Evolutionary conservation across 2,113 vertebrate species (phyloP).

Genomic region (Lontra canadensis): DNA sequence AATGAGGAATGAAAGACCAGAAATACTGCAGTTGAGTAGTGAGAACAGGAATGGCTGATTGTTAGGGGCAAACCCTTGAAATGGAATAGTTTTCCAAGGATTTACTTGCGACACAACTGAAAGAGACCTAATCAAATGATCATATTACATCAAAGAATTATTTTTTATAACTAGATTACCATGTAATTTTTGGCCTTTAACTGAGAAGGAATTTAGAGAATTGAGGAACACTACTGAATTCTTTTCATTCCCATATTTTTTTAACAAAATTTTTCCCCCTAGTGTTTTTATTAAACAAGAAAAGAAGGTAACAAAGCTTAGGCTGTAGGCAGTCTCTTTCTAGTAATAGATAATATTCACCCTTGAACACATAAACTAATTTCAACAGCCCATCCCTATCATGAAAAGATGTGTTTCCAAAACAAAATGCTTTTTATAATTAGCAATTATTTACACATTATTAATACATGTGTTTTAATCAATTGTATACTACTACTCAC

Average conservation of each 20-base stretch:
- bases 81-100: background rate
- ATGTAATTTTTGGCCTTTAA: background rate
- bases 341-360: background rate
- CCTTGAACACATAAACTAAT: background rate
- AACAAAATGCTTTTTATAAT: background rate
- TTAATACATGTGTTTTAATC: background rate
- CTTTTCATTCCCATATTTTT: background rate
- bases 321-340: background rate
- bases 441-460: background rate
- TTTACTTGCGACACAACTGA: background rate
- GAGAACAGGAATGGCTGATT: background rate
- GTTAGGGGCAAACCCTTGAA: background rate
- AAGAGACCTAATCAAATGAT: background rate
- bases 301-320: background rate
- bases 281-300: background rate
- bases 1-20: background rate
- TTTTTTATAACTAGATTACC: background rate
- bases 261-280: rapidly evolving
- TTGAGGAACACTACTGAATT: background rate
- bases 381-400: background rate
- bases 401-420: background rate
- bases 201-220: background rate
- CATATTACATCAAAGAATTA: background rate
- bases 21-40: background rate
- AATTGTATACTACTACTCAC: background rate